A percentile compares a stretch with the other conserved stretches of the same genome.
These are phyloP conservation scores for Nemotelus pantherinus DNA, from an alignment of 2,888 invertebrate species.

Conservation along the genomic window DNA sequence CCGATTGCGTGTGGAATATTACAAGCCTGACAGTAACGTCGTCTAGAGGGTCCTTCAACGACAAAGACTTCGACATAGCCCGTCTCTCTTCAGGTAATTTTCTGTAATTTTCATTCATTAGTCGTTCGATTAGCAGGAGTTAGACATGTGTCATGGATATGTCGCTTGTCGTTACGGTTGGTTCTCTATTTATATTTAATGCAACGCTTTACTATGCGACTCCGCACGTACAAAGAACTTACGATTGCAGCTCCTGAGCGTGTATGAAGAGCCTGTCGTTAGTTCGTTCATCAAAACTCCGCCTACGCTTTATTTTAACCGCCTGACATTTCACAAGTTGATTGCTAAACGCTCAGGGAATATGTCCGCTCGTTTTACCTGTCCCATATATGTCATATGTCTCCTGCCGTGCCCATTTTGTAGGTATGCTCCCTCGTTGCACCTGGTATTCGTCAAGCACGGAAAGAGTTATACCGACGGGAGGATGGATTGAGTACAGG, in stretches of 20 bases:
- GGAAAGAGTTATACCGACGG: conserved; percentile 20
- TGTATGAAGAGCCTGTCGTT: conserved; percentile 13
- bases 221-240: conserved; percentile 10
- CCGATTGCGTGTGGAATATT: conserved; percentile 34
- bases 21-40: conserved; percentile 3
- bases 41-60: conserved; percentile 35
- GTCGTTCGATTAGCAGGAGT: conserved; percentile 47
- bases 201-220: conserved; percentile 12
- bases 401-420: conserved; percentile 11
- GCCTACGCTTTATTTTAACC: conserved; percentile 46
- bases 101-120: conserved; percentile 51
- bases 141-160: conserved; percentile 50
- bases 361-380: conserved; percentile 43
- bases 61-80: not conserved
- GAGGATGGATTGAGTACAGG: no score
- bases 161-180: conserved; percentile 45
- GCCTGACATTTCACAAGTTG: conserved; percentile 47
- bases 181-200: conserved; percentile 47
- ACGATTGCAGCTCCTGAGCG: not conserved
- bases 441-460: not conserved
- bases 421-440: not conserved
- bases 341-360: conserved; percentile 20
- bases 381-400: conserved; percentile 47
- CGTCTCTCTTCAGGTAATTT: conserved; percentile 42
- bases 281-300: conserved; percentile 44